Evolutionary conservation across 2,888 invertebrate genomes (phyloP), one percentile per base, ranked within the genome.

Genomic region (Belgica antarctica): DNA sequence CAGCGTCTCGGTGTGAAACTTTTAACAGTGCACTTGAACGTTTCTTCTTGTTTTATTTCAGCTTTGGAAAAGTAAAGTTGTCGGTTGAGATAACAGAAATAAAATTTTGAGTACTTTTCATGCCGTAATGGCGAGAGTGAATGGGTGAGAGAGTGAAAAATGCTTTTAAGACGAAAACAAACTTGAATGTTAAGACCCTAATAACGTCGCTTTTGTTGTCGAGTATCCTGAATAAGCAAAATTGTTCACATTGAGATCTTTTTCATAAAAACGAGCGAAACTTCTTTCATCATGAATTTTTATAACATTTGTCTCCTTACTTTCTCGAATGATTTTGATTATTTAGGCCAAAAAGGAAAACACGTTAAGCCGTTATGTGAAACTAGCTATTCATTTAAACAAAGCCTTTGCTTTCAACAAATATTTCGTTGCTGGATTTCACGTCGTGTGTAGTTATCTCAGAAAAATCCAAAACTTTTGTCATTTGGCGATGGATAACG

Each of bases 11-110:
- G 3, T 41, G 41, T 41, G 41, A 41, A 41, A 41, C 41, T 61
- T 61, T 61, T 61, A 61, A 61, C 61, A 61, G 61, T 61, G 61
- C 61, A 28, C 17, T 28, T 8, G n/a, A n/a, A 41, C 12, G 41
- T 41, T 5, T 41, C 15, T 41, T 41, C 2, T 41, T 41, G 4
- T 41, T 10, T 41, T 10, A 41, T 41, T 41, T 41, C n/a, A n/a
- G n/a, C n/a, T 41, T 15, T 15, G 41, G 41, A 41, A 4, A 41
- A 41, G 31, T 7, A 31, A 10, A 31, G 41, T 15, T 41, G 41
- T n/a, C 15, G 41, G 41, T 41, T 10, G 41, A 41, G 41, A 41
- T 41, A 41, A 41, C 3, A 41, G 4, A 41, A 15, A 41, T 12
- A 41, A 41, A 41, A 15, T 41, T 41, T 41, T 41, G 41, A n/a